phyloP scores from a whole-genome alignment of 2,888 invertebrate species.

The Tyria jacobaeae region DNA sequence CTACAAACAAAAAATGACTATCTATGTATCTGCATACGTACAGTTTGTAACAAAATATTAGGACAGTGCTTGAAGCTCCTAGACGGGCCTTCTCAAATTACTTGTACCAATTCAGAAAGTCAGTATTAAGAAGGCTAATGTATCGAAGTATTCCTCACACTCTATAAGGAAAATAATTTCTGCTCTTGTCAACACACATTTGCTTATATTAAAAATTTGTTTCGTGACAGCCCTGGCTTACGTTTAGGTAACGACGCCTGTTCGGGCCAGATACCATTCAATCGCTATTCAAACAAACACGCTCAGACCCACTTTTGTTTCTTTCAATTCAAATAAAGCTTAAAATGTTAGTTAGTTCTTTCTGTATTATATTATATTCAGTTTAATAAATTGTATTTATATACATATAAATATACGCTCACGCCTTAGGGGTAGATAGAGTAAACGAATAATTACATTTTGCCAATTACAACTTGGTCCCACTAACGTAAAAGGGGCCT shows the following conservation, averaged over 20 bases:
- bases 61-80: too few species aligned
- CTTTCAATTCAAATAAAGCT: constrained; percentile 50
- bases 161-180: not conserved
- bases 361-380: not conserved
- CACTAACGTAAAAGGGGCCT: too few species aligned
- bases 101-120: not conserved
- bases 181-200: not conserved
- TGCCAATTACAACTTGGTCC: too few species aligned
- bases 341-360: constrained; percentile 35
- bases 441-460: too few species aligned
- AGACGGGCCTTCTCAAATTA: not conserved
- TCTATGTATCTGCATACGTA: too few species aligned
- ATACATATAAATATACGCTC: too few species aligned
- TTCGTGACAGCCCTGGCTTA: constrained; percentile 25
- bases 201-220: not conserved
- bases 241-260: constrained; percentile 55
- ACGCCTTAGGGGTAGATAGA: too few species aligned
- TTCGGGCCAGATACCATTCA: constrained; percentile 59
- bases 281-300: constrained; percentile 66
- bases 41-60: too few species aligned
- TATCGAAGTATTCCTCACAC: not conserved
- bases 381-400: not conserved
- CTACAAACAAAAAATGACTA: too few species aligned
- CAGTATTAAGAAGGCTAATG: not conserved
- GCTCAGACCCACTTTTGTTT: constrained; percentile 54